A percentile compares a stretch with the other conserved stretches of the same genome.
Conservation (phyloP, 2,113 vertebrate genomes). For the Myiopsitta monachus region DNA sequence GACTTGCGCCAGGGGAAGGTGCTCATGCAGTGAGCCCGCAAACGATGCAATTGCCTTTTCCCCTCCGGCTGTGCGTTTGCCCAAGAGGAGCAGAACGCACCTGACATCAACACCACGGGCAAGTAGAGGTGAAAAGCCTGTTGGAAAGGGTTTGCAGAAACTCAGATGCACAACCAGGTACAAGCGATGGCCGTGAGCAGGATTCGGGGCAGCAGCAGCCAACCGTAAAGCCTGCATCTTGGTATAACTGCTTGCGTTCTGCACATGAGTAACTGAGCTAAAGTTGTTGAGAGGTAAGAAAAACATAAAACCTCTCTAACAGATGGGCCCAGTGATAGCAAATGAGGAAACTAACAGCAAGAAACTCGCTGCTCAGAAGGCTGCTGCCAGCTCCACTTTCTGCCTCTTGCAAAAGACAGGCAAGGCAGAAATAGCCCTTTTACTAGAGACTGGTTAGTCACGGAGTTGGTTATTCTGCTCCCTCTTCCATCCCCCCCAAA, state of each 20-base stretch:
- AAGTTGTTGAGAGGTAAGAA: neutral
- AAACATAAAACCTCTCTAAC: neutral
- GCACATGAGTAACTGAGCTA: neutral
- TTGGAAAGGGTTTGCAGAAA: neutral
- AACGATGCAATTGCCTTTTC: neutral
- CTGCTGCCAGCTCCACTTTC: neutral
- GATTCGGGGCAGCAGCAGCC: neutral
- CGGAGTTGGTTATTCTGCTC: neutral
- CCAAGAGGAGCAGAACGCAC: neutral
- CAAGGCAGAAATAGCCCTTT: neutral
- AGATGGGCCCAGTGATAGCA: neutral
- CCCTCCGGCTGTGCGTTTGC: neutral
- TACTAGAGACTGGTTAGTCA: neutral
- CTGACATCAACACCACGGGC: neutral
- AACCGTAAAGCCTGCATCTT: neutral
- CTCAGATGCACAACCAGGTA: neutral
- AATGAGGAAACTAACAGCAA: neutral
- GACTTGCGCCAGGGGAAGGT: neutral
- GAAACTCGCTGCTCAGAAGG: neutral
- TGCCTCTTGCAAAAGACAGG: neutral
- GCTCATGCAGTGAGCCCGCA: neutral
- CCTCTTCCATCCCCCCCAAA: neutral
- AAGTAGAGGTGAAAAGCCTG: neutral
- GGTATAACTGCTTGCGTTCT: neutral
- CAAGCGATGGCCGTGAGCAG: neutral